These are phyloP conservation scores for Okapia johnstoni DNA, from an alignment of 2,113 vertebrate genomes.

Conservation along the genomic window DNA sequence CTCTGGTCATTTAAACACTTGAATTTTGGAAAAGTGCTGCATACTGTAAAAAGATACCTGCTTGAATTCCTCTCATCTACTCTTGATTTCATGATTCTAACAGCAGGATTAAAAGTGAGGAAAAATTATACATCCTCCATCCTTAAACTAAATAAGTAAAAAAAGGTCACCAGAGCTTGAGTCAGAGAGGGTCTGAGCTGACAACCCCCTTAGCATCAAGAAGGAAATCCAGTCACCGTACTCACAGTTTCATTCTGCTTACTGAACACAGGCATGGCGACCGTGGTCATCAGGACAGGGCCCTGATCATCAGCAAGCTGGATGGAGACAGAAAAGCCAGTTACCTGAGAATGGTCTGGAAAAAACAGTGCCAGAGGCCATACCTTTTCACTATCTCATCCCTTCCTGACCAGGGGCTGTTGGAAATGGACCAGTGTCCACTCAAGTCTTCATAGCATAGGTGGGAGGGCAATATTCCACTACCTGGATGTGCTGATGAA, in stretches of 20 bases:
- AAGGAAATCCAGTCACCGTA: slow-evolving; percentile 47
- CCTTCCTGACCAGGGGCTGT: not conserved
- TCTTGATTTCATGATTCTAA: slow-evolving; percentile 7
- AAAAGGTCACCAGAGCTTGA: not conserved
- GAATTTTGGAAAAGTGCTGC: not conserved
- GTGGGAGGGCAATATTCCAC: not conserved
- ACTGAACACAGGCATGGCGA: slow-evolving; percentile 99
- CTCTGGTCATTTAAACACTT: not conserved
- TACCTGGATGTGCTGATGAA: not conserved
- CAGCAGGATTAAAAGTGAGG: not conserved
- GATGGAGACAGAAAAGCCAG: slow-evolving; percentile 50
- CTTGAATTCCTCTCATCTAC: not conserved
- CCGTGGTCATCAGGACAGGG: slow-evolving; percentile 96
- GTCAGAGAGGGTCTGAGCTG: not conserved
- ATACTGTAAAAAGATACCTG: not conserved
- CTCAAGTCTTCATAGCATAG: not conserved
- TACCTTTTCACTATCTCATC: rapidly evolving
- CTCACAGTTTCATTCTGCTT: slow-evolving; percentile 99
- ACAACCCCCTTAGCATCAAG: not conserved
- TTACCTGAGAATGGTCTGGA: not conserved
- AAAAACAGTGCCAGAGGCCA: not conserved
- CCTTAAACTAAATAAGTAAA: not conserved
- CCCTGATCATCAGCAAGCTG: slow-evolving; percentile 92
- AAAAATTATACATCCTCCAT: not conserved
- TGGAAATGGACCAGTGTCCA: not conserved